phyloP scores from a whole-genome alignment of 2,113 vertebrate genomes.

The Ailurus styani region DNA sequence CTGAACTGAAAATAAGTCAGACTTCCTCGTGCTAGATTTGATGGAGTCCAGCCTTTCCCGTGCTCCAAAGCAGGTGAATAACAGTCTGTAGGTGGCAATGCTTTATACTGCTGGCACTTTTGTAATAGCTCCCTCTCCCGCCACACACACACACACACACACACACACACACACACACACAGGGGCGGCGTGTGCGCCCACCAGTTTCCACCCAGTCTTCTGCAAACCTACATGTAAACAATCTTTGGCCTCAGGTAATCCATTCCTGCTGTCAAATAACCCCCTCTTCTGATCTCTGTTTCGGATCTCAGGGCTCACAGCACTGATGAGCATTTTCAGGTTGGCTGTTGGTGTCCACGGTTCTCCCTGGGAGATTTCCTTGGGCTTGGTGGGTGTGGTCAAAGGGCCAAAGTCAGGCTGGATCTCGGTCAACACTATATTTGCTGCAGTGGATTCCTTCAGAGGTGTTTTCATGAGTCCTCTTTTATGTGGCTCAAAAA shows the following conservation, averaged over 20 bases:
- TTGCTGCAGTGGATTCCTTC: conserved; percentile 75
- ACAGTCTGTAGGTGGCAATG: neutral
- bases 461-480: conserved; percentile 77
- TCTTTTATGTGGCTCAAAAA: conserved; percentile 77
- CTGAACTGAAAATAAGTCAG: neutral
- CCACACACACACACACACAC: neutral
- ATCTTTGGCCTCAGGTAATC: conserved; percentile 78
- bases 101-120: neutral
- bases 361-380: conserved; percentile 83
- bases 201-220: neutral
- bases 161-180: neutral
- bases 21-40: neutral
- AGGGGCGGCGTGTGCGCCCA: neutral
- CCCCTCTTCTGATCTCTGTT: conserved; percentile 89
- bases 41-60: neutral
- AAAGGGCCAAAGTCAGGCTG: conserved; percentile 83
- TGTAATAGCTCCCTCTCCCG: neutral
- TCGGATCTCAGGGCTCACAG: conserved; percentile 95
- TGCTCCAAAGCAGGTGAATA: neutral
- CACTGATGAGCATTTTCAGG: conserved; percentile 96
- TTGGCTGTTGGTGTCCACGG: conserved; percentile 98
- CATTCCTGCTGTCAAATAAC: conserved; percentile 72
- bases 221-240: conserved; percentile 82
- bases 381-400: conserved; percentile 90
- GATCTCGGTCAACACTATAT: conserved; percentile 66